These are phyloP conservation scores for Heteronetta atricapilla DNA, from an alignment of 2,113 vertebrate genomes.

Conservation along the genomic window DNA sequence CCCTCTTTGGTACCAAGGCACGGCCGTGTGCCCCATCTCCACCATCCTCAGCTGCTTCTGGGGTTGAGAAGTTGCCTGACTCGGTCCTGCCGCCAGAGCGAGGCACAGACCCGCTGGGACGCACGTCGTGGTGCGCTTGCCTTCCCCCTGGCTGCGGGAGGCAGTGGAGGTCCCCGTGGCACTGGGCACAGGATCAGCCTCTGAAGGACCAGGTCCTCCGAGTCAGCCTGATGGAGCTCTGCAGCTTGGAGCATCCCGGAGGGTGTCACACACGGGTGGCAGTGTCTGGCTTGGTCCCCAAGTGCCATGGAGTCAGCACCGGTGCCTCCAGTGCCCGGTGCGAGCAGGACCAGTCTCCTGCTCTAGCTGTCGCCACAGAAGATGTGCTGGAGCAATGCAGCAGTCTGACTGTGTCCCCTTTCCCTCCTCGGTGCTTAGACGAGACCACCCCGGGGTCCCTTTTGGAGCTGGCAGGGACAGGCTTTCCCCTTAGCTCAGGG, in stretches of 20 bases:
- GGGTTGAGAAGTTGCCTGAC: neutral
- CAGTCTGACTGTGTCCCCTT: neutral
- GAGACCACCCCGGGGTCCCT: neutral
- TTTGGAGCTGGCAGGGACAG: neutral
- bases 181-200: neutral
- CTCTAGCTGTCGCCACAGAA: neutral
- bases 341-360: neutral
- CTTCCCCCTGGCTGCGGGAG: neutral
- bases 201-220: neutral
- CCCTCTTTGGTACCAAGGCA: accelerated
- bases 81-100: no score
- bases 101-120: no score
- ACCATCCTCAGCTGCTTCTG: neutral
- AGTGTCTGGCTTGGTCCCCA: neutral
- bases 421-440: neutral
- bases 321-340: neutral
- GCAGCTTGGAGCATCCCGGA: neutral
- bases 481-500: neutral
- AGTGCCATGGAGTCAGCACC: neutral
- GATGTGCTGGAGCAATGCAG: neutral
- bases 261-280: neutral
- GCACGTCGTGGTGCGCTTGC: no score
- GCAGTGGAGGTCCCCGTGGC: neutral
- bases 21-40: neutral
- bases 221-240: neutral